phyloP scores from a whole-genome alignment of 2,113 vertebrate species.

The Calidris pygmaea region DNA sequence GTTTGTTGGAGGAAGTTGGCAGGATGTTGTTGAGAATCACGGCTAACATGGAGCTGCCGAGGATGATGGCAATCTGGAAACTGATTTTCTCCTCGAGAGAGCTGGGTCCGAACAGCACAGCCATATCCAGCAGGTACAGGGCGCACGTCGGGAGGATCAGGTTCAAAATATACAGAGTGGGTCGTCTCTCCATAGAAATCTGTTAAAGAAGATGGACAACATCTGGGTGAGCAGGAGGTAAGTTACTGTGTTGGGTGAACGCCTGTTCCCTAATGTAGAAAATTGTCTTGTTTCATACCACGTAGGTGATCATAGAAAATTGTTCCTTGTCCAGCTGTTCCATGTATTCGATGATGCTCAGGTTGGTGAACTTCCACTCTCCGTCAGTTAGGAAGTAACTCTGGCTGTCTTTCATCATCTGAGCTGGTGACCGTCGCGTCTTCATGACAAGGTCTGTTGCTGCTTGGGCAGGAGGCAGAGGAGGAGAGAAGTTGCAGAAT shows the following conservation, averaged over 20 bases:
- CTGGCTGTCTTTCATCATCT: neutral
- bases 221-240: neutral
- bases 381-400: constrained; percentile 29
- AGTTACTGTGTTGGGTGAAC: neutral
- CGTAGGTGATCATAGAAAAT: neutral
- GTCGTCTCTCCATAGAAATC: constrained; percentile 73
- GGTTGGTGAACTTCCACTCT: constrained; percentile 62
- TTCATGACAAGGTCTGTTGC: constrained; percentile 24
- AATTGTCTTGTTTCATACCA: neutral
- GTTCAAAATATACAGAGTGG: constrained; percentile 75
- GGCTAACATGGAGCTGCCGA: constrained; percentile 81
- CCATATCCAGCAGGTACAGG: constrained; percentile 78
- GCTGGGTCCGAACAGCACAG: constrained; percentile 72
- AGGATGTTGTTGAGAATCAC: constrained; percentile 81
- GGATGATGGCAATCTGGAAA: constrained; percentile 81
- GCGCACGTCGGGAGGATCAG: constrained; percentile 74
- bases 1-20: constrained; percentile 73
- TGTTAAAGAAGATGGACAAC: constrained; percentile 1
- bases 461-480: neutral
- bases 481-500: neutral
- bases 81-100: constrained; percentile 72
- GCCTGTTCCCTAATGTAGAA: neutral
- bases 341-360: neutral
- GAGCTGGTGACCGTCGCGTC: neutral
- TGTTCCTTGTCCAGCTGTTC: rapidly evolving